These are phyloP conservation scores for Ciconia stormi DNA, from an alignment of 2,113 vertebrate genomes.

Conservation along the genomic window DNA sequence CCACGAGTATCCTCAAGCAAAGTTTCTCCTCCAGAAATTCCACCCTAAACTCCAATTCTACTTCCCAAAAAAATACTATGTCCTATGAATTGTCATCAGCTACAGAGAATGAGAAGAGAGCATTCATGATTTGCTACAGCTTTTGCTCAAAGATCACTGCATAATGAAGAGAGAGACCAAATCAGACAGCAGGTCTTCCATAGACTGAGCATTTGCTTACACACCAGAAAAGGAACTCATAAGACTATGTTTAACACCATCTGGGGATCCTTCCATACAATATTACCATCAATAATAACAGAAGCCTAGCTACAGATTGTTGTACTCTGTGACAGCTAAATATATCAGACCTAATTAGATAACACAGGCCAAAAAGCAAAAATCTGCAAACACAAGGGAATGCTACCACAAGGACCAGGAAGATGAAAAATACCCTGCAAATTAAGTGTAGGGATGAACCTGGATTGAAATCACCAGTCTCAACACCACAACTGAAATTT, in stretches of 20 bases:
- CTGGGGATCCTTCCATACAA: slow-evolving; percentile 43
- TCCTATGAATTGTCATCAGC: neutral
- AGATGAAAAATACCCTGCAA: neutral
- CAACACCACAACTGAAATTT: neutral
- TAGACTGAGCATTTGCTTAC: slow-evolving; percentile 50
- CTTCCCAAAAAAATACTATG: neutral
- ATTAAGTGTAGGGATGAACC: neutral
- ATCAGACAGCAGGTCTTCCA: slow-evolving; percentile 31
- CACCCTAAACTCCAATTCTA: neutral
- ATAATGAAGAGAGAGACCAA: slow-evolving; percentile 18
- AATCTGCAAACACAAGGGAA: slow-evolving; percentile 8
- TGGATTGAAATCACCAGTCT: slow-evolving; percentile 1
- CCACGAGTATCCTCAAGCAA: neutral
- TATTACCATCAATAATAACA: slow-evolving; percentile 58
- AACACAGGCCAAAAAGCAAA: slow-evolving; percentile 49
- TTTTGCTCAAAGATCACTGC: slow-evolving; percentile 8
- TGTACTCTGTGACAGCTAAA: slow-evolving; percentile 48
- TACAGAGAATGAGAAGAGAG: neutral
- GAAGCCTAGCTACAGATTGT: slow-evolving; percentile 61
- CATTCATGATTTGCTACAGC: neutral
- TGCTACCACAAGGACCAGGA: neutral
- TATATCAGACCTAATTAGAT: slow-evolving; percentile 59
- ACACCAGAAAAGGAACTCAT: slow-evolving; percentile 40
- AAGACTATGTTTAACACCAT: slow-evolving; percentile 60
- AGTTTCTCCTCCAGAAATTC: neutral